These are phyloP conservation scores for human (Homo sapiens) DNA, from an alignment of 2,113 vertebrate genomes.

Conservation along the genomic window DNA sequence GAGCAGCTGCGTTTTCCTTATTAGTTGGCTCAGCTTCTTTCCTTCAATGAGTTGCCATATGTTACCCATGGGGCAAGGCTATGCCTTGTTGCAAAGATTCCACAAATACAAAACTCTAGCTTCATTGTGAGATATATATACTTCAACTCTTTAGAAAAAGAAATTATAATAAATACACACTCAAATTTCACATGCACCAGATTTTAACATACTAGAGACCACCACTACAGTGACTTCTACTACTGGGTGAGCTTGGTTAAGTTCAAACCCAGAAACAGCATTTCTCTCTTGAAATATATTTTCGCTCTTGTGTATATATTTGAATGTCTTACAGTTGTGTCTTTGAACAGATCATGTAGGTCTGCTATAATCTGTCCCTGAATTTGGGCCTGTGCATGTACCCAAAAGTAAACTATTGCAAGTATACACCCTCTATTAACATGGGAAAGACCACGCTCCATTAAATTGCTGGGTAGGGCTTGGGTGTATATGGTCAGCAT, in stretches of 20 bases:
- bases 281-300: constrained; percentile 6
- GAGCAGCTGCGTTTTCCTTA: background rate
- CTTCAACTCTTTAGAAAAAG: background rate
- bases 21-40: background rate
- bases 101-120: background rate
- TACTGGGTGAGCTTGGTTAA: background rate
- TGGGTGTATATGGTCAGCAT: background rate
- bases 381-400: background rate
- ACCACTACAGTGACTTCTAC: background rate
- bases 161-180: constrained; percentile 6
- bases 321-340: background rate
- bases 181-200: constrained; percentile 14
- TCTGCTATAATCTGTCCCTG: background rate
- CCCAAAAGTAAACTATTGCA: background rate
- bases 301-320: background rate
- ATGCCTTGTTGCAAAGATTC: background rate
- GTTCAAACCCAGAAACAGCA: background rate
- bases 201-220: background rate
- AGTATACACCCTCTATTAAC: background rate
- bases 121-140: background rate
- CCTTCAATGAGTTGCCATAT: background rate
- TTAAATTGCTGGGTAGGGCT: background rate
- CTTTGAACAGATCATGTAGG: background rate
- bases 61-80: background rate
- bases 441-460: background rate